phyloP scores from a whole-genome alignment of 2,888 invertebrate species.

The Ganaspis brasiliensis region DNA sequence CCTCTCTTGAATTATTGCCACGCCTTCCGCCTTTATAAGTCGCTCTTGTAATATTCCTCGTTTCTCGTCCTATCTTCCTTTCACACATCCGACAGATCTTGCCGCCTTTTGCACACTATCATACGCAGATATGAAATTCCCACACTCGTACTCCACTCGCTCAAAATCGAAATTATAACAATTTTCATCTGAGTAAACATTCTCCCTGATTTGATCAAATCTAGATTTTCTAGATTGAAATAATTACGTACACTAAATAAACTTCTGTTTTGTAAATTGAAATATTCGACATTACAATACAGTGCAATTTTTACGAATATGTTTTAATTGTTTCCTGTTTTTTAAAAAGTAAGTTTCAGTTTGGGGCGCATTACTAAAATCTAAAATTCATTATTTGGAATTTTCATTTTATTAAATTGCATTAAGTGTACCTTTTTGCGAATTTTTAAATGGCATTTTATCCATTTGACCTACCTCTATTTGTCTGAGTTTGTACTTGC shows the following conservation, averaged over 20 bases:
- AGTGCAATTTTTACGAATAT: too few species aligned
- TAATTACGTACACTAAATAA: neutral
- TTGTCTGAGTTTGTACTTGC: too few species aligned
- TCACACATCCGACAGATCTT: conserved; percentile 42
- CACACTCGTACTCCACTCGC: neutral
- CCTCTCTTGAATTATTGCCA: conserved; percentile 39
- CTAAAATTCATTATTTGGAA: too few species aligned
- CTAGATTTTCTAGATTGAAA: neutral
- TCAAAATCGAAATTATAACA: conserved; percentile 33
- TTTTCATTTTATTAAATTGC: too few species aligned
- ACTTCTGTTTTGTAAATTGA: too few species aligned
- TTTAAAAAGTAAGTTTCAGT: too few species aligned
- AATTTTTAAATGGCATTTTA: too few species aligned
- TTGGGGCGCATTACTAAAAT: too few species aligned
- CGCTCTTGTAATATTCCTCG: conserved; percentile 41
- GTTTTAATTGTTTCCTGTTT: too few species aligned
- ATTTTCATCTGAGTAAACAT: neutral
- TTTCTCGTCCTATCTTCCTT: conserved; percentile 35
- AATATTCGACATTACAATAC: too few species aligned
- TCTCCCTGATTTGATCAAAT: neutral
- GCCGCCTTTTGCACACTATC: conserved; percentile 37
- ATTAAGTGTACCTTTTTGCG: too few species aligned
- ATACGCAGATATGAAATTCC: conserved; percentile 37
- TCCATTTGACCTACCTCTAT: too few species aligned
- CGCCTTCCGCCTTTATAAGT: conserved; percentile 42